Percentiles rank a stretch among this genome's conserved stretches.
These are phyloP conservation scores for Pelobates cultripes DNA, from an alignment of 2,797 vertebrate genomes.

Conservation along the genomic window DNA sequence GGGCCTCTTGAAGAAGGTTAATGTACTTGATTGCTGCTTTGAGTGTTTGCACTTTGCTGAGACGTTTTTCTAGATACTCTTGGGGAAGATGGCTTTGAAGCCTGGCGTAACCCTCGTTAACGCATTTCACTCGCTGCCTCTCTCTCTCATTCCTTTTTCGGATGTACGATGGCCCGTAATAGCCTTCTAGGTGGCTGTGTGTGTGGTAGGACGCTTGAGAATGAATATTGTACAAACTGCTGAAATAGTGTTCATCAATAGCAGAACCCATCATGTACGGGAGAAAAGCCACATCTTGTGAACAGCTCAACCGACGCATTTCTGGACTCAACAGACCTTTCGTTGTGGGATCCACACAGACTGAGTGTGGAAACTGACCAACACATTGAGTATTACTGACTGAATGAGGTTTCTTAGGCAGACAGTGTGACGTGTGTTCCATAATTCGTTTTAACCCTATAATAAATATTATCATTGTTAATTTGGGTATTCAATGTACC, in stretches of 20 bases:
- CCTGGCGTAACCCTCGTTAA: conserved; percentile 78
- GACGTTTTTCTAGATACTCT: conserved; percentile 73
- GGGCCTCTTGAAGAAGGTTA: conserved; percentile 69
- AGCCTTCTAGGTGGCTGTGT: conserved; percentile 62
- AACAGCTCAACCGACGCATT: conserved; percentile 58
- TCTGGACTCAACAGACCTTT: conserved; percentile 65
- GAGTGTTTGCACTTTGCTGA: conserved; percentile 81
- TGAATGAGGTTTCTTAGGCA: neutral
- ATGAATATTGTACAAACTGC: conserved; percentile 61
- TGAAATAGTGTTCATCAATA: conserved; percentile 59
- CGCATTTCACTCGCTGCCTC: conserved; percentile 76
- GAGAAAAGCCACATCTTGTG: conserved; percentile 66
- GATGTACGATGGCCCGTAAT: conserved; percentile 73
- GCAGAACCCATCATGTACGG: conserved; percentile 65
- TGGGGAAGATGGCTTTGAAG: conserved; percentile 75
- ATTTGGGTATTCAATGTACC: too few relatives aligned
- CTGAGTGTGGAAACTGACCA: conserved; percentile 61
- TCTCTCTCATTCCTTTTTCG: conserved; percentile 78
- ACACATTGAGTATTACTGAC: conserved; percentile 55
- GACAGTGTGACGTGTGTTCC: neutral
- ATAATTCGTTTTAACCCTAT: neutral
- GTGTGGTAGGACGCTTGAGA: conserved; percentile 58
- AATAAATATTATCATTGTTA: neutral
- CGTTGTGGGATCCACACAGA: conserved; percentile 64
- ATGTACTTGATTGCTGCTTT: conserved; percentile 80